These are phyloP conservation scores for Zoanthus solanderi DNA, from an alignment of 92 coral and sea anemone species.

Conservation along the genomic window DNA sequence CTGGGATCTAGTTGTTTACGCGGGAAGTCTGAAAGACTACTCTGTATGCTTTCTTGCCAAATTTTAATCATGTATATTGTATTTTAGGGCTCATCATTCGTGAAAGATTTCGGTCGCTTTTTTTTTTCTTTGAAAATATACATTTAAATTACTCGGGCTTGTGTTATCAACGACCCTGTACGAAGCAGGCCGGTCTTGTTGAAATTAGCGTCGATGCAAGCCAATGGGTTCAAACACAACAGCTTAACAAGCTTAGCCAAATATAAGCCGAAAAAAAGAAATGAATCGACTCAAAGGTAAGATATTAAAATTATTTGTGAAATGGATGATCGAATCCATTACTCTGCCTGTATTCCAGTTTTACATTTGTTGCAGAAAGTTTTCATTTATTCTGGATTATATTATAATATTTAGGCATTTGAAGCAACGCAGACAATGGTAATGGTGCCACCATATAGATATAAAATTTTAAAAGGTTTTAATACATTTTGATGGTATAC, in stretches of 20 bases:
- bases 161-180: not conserved
- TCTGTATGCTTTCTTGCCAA: no score
- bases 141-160: no score
- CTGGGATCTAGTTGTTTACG: not conserved
- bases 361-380: no score
- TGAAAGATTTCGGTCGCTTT: not conserved
- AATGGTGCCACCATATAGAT: no score
- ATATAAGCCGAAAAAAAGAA: slow-evolving; percentile 30
- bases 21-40: not conserved
- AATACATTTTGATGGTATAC: no score
- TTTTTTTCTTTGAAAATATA: no score
- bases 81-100: not conserved
- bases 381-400: no score
- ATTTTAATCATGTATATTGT: not conserved
- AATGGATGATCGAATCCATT: not conserved
- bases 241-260: slow-evolving; percentile 6
- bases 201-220: not conserved
- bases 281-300: slow-evolving; percentile 34
- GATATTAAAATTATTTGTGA: not conserved
- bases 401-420: no score
- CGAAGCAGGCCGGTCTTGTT: not conserved
- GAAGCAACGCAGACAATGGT: no score
- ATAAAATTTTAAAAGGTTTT: no score
- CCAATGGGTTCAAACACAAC: no score
- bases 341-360: not conserved